Percentiles rank a stretch among this genome's conserved stretches.
phyloP scores from a whole-genome alignment of 1,140 invertebrate species.

The Anadara kagoshimensis region DNA sequence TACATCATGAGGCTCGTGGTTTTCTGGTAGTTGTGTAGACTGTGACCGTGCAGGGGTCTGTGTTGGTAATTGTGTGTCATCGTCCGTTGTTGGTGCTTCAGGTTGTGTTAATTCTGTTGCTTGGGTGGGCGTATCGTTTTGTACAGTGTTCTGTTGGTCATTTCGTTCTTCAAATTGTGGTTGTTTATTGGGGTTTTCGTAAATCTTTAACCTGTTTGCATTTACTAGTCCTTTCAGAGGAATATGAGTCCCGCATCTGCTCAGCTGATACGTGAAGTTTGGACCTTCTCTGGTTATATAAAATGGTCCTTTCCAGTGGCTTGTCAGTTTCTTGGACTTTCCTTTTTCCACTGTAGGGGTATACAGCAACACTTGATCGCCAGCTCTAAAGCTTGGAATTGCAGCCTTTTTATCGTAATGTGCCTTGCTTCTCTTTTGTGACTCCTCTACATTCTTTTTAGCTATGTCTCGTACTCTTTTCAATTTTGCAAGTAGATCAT shows the following conservation, averaged over 20 bases:
- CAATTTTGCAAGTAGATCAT: background rate
- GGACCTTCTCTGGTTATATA: slow-evolving; percentile 26
- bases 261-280: slow-evolving; percentile 19
- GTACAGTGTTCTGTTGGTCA: too few relatives aligned
- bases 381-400: slow-evolving; percentile 2
- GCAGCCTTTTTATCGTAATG: slow-evolving; percentile 14
- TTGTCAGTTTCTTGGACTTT: slow-evolving; percentile 13
- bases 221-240: slow-evolving; percentile 7
- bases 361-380: slow-evolving; percentile 9
- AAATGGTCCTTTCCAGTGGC: slow-evolving; percentile 21
- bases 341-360: background rate
- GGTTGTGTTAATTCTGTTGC: too few relatives aligned
- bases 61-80: too few relatives aligned
- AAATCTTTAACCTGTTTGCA: slow-evolving; percentile 18
- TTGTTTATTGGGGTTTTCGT: background rate
- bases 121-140: too few relatives aligned
- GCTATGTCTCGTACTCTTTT: slow-evolving; percentile 15
- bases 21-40: too few relatives aligned
- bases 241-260: slow-evolving; percentile 14
- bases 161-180: too few relatives aligned
- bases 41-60: too few relatives aligned
- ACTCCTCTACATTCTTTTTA: background rate
- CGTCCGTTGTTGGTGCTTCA: too few relatives aligned
- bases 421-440: slow-evolving; percentile 15
- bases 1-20: too few relatives aligned